Conservation (phyloP, 2,888 invertebrate species). For the Platycnemis pennipes region DNA sequence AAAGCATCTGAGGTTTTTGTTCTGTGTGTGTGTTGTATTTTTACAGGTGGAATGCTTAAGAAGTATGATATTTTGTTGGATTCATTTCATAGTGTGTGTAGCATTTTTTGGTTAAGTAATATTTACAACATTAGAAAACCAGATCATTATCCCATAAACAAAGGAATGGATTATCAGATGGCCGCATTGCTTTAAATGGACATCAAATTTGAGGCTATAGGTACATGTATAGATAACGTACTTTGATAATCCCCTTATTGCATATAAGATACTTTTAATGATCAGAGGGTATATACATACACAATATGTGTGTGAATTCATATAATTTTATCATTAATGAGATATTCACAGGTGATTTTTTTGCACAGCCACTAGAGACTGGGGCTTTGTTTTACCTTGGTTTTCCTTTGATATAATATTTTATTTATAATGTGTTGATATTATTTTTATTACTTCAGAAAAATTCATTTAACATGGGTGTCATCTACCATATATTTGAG, state of each 20-base stretch:
- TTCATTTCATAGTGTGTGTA: not conserved
- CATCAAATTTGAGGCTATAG: slow-evolving; percentile 56
- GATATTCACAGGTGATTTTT: slow-evolving; percentile 64
- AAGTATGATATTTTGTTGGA: not conserved
- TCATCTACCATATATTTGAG: slow-evolving; percentile 58
- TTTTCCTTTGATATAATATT: slow-evolving; percentile 54
- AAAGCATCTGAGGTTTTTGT: slow-evolving; percentile 2
- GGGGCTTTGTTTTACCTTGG: slow-evolving; percentile 53
- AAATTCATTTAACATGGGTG: slow-evolving; percentile 62
- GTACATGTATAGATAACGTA: slow-evolving; percentile 41
- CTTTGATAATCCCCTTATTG: slow-evolving; percentile 51
- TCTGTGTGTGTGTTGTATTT: slow-evolving; percentile 26
- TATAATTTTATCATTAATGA: slow-evolving; percentile 51
- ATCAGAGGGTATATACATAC: slow-evolving; percentile 10
- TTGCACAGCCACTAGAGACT: slow-evolving; percentile 62
- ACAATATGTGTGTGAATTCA: not conserved
- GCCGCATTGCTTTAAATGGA: slow-evolving; percentile 41
- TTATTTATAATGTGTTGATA: slow-evolving; percentile 28
- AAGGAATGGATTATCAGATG: slow-evolving; percentile 49
- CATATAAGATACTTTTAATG: slow-evolving; percentile 36
- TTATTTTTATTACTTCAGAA: slow-evolving; percentile 48
- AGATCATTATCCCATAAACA: slow-evolving; percentile 30
- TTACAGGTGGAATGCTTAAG: slow-evolving; percentile 38
- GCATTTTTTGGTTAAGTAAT: slow-evolving; percentile 1
- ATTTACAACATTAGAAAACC: slow-evolving; percentile 43